Base-by-base conservation (phyloP, 2,113 vertebrate species). In the Trogon surrucura region DNA sequence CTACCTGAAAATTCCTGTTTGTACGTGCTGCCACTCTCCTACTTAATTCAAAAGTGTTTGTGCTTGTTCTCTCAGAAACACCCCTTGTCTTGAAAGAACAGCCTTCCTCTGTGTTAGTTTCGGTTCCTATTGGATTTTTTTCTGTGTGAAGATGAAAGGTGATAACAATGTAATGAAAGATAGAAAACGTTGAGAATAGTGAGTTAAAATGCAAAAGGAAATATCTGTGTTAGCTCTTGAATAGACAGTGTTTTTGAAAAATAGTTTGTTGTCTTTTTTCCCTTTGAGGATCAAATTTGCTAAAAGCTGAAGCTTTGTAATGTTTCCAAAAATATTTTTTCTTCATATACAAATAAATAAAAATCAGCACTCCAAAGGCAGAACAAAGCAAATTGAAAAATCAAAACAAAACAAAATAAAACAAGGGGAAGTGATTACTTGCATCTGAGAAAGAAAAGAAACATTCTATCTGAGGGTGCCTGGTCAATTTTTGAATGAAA, bases 1-100 rank as follows among this genome's bases (percentile, higher is more conserved):
- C 44, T 80, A 80, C 15, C 44, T 93, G 64, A 93, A 41, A 89
- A 83, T 83, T 91, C 45, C 13, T 80, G 18, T 91, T 83, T 85
- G 8, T 51, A 94, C 51, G 56, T 78, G 7, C 38, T 71, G 44
- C n/a, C 62, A 53, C 32, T 74, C 16, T 80, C 19, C 38, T 67
- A 26, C 38, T 88, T 91, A 75, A 94, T 77, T 93, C n/a, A 85
- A 74, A 83, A 0, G 0, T 48, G 38, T 83, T 73, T 48, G 3
- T 90, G 29, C 34, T 88, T 74, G 50, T 73, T 47, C 10, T 34
- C 32, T 67, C 34, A 64, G 64, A 85, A 80, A 11, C 16, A 11
- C 85, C 8, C 20, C 18, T 85, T 67, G 53, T 51, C 34, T 88
- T 88, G 34, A 80, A 88, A 88, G n/a, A 88, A 19, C 13, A 82